Base-by-base conservation (phyloP, 2,888 invertebrate species). In the Clitarchus hookeri region DNA sequence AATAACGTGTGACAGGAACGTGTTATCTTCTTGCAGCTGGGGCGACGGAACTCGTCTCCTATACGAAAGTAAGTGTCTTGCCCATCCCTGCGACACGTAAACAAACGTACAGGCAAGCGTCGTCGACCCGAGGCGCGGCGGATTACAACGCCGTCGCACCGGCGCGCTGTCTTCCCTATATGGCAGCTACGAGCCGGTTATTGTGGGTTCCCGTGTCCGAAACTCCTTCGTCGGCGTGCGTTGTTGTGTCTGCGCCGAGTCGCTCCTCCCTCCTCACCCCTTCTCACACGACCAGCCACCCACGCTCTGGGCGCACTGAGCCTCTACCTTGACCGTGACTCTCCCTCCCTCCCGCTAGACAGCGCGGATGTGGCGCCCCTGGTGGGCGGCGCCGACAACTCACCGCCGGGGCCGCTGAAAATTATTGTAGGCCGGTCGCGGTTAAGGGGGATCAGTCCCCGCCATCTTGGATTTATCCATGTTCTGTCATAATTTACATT, bases 191-290 rank as follows among this genome's bases (percentile, higher is more conserved):
- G 8, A 23, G 13, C 19, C 65, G 65, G 65, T 65, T 65, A 23
- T 65, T 65, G 16, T 65, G 65, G 36, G 65, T n/a, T 65, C 65
- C 65, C 65, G 8, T 65, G 65, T 6, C 65, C 65, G 65, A 65
- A 65, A 65, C 65, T 65, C n/a, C n/a, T n/a, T n/a, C 65, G 65
- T 23, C 65, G 65, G 65, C 65, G 65, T 65, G 65, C 65, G 65
- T 65, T 65, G 65, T 65, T 65, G 65, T 65, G 65, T 65, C 65
- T 65, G 65, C 65, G 65, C 8, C 13, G 65, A 23, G n/a, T 19
- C 19, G 53, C 53, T 19, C 53, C 19, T 23, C 65, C 65, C n/a
- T 19, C 65, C 65, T 23, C 0, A 3, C 23, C 65, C 12, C 65
- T 19, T 8, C 65, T 19, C 65, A 65, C 23, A 48, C 6, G 1